phyloP scores from a whole-genome alignment of 2,888 invertebrate species.

The Agapostemon virescens region DNA sequence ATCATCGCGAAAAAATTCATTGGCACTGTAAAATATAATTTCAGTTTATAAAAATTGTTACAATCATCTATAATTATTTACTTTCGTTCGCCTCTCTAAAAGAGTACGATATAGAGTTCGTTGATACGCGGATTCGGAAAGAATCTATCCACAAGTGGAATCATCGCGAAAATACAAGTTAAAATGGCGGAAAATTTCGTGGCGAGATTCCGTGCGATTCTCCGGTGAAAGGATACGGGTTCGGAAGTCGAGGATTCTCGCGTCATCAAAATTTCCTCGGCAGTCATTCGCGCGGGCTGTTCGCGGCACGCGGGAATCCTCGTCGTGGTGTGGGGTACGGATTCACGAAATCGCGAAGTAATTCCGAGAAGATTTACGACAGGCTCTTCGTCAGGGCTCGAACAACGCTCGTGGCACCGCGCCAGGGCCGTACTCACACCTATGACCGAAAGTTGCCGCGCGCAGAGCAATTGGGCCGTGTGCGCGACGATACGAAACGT shows the following conservation, averaged over 20 bases:
- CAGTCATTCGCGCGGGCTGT: constrained; percentile 14
- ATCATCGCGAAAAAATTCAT: background rate
- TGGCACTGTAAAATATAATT: too few species aligned
- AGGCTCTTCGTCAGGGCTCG: constrained; percentile 36
- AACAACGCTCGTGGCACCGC: constrained; percentile 44
- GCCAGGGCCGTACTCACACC: constrained; percentile 36
- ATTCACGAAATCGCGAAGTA: constrained; percentile 46
- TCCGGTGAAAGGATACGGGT: background rate
- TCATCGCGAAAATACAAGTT: background rate
- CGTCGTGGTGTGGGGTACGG: background rate
- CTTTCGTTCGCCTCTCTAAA: background rate
- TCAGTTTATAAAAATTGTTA: too few species aligned
- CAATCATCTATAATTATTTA: background rate
- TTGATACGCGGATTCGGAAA: background rate
- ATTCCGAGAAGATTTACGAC: constrained; percentile 54
- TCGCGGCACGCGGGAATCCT: constrained; percentile 17
- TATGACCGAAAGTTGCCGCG: constrained; percentile 33
- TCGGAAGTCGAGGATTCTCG: constrained; percentile 4
- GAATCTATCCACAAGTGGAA: constrained; percentile 2
- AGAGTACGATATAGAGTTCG: background rate
- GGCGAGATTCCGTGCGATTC: background rate
- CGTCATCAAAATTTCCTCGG: constrained; percentile 2
- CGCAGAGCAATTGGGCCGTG: constrained; percentile 32
- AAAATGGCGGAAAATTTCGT: background rate
- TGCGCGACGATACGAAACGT: constrained; percentile 41